Evolutionary conservation across 2,797 vertebrate species (phyloP).

Genomic region (Hypotaenidia philippensis): DNA sequence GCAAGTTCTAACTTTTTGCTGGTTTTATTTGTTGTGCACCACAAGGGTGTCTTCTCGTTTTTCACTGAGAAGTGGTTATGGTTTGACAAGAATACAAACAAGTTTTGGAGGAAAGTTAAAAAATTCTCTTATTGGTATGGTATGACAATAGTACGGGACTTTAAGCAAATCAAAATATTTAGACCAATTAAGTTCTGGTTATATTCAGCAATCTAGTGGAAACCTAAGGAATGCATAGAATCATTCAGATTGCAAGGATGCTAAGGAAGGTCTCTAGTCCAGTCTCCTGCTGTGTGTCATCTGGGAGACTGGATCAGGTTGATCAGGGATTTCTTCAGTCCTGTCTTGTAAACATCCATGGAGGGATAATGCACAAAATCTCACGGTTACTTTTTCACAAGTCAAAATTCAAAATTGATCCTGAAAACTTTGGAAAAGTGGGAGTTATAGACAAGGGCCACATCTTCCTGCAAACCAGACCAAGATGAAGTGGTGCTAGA

Average conservation of each 20-base stretch:
- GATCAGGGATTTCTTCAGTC: not conserved
- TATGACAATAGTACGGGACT: not conserved
- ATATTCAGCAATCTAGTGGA: not conserved
- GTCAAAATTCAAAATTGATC: rapidly evolving
- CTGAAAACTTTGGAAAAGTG: not conserved
- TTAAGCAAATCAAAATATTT: conserved; percentile 21
- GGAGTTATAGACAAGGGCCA: not conserved
- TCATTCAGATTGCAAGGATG: not conserved
- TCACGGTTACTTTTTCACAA: not conserved
- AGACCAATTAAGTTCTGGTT: not conserved
- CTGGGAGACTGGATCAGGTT: not conserved
- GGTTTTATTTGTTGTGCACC: not conserved
- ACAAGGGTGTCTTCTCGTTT: not conserved
- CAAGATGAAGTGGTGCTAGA: not conserved
- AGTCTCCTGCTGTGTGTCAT: not conserved
- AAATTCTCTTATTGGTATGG: not conserved
- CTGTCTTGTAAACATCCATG: not conserved
- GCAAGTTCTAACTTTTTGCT: not conserved
- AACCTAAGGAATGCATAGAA: not conserved
- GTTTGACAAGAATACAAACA: not conserved
- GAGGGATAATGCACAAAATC: not conserved
- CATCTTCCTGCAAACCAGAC: not conserved
- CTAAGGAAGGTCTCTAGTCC: not conserved
- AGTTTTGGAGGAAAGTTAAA: not conserved
- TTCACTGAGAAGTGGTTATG: not conserved